Evolutionary conservation across 2,797 vertebrate species (phyloP).

Genomic region (Microctenopoma steveboyesi): DNA sequence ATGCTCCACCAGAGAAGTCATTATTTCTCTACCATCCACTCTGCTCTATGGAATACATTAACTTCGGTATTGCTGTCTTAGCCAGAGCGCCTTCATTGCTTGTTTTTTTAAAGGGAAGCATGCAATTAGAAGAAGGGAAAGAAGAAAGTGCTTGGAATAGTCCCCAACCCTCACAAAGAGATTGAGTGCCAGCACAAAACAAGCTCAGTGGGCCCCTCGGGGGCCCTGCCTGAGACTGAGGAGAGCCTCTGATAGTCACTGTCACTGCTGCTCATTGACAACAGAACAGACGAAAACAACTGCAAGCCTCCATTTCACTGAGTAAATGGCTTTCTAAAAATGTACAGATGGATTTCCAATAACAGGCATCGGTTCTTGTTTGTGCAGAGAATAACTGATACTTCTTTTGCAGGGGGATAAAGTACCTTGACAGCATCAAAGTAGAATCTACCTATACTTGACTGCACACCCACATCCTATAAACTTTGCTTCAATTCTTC

Average conservation of each 20-base stretch:
- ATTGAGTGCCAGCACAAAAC: conserved; percentile 72
- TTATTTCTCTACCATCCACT: conserved; percentile 71
- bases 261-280: conserved; percentile 63
- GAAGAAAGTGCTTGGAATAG: conserved; percentile 84
- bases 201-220: conserved; percentile 65
- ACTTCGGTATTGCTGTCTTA: conserved; percentile 80
- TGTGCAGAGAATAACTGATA: conserved; percentile 31
- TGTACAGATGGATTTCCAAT: conserved; percentile 65
- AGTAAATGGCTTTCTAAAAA: conserved; percentile 62
- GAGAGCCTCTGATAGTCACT: conserved; percentile 59
- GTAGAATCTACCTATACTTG: conserved; percentile 10
- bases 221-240: conserved; percentile 61
- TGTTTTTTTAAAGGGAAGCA: conserved; percentile 77
- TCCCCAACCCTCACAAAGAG: conserved; percentile 70
- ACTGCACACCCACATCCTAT: conserved; percentile 16
- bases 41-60: conserved; percentile 80
- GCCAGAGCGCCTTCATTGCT: conserved; percentile 74
- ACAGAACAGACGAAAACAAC: conserved; percentile 52
- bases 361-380: conserved; percentile 38
- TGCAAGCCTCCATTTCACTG: conserved; percentile 40
- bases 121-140: conserved; percentile 88
- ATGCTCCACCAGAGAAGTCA: conserved; percentile 68
- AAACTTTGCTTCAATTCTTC: conserved; percentile 45
- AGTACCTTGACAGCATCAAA: conserved; percentile 25
- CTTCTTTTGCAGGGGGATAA: conserved; percentile 21